Base-by-base conservation (phyloP, 2,113 vertebrate species). In the Corythoichthys intestinalis region DNA sequence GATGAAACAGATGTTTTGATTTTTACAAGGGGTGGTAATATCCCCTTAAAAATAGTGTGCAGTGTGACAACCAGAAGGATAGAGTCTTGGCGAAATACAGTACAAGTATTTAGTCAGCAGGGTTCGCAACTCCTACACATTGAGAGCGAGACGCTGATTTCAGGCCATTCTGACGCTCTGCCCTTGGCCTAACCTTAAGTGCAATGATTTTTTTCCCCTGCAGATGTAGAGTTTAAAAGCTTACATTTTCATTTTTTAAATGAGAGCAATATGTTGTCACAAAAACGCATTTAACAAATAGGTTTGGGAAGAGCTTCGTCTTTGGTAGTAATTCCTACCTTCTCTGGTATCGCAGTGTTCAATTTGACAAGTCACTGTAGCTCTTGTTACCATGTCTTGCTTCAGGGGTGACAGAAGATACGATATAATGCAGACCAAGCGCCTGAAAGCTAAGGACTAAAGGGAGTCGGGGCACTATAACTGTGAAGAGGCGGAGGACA, bases 301-400 rank as follows among this genome's bases (percentile, higher is more conserved):
- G 5, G 50, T 53, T 48, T 48, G 47, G 47, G 13, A 48, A 48
- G 47, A 48, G 20, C 20, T 28, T 35, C 28, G 35, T 34, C 20
- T 34, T 2, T 5, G 20, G 53, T 12, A 20, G 11, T 14, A 3
- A 37, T 58, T 60, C 35, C 15, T 39, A 14, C 35, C 15, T 15
- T 17, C 37, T 60, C 53, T 10, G 6, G n/a, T 53, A 53, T 20
- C 52, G 8, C n/a, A 54, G 53, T 20, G 2, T 1, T 54, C 7
- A 28, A 20, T 2, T 15, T 9, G 1, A 34, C 8, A 54, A 83
- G 71, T 67, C 66, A 53, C 60, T 63, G 70, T 72, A 59, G 66
- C 72, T 58, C 39, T 59, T 70, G 77, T 87, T 81, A 75, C 46
- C 72, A 68, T 70, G 82, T 83, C 78, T 47, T 28, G 71, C 59